Base-by-base conservation (phyloP, 2,113 vertebrate genomes). In the Ancistrus triradiatus region DNA sequence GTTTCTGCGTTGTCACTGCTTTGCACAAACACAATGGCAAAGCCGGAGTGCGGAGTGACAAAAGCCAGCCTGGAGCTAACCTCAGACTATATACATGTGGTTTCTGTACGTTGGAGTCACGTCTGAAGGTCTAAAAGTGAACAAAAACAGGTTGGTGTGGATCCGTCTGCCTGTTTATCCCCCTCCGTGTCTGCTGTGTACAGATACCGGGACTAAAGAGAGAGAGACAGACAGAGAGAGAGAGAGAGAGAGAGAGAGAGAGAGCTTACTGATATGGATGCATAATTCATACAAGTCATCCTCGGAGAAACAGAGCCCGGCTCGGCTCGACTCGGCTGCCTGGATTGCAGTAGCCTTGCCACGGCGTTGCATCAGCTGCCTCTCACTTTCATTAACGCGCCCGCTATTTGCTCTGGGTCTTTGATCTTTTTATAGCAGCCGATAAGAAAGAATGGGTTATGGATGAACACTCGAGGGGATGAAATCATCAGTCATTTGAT, bases 391-490 rank as follows among this genome's bases (percentile, higher is more conserved):
- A 72, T 72, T 77, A 75, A 65, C 59, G 47, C 52, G 49, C 56
- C 57, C 66, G 62, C 63, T 66, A 63, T 55, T 65, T 37, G 52
- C 67, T 65, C 55, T 24, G 52, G 49, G 63, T 65, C 76, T 79
- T 78, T 81, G 74, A 80, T 83, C 80, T 81, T 83, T 83, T 83
- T 78, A 78, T 83, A 79, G 79, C 59, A 66, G 75, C 70, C 51
- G 75, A 85, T 79, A 69, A 83, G 72, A 76, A 76, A 68, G 77
- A 85, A 75, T 75, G 72, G 72, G 77, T 77, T 72, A 59, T 61
- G 73, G 59, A 46, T 60, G 63, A 76, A 61, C 50, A 63, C 50
- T 42, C 59, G 50, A 50, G 31, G 63, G 59, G 53, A 42, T 55
- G 59, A 68, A 59, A 63, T 28, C 25, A 50, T 65, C 50, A 38